phyloP scores from a whole-genome alignment of 2,888 invertebrate species.

The Phrixothrix hirtus region DNA sequence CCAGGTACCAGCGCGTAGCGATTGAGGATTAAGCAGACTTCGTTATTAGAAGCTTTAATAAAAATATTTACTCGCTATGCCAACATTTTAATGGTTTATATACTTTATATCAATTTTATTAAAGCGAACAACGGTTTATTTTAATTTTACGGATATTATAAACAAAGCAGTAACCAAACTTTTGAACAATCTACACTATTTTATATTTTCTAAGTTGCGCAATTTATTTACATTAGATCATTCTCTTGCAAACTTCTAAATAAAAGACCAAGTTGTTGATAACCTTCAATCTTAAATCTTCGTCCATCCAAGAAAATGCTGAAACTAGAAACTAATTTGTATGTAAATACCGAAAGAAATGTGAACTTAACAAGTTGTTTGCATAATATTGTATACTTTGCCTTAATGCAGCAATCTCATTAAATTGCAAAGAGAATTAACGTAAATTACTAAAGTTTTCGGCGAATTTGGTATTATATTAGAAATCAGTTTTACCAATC shows the following conservation, averaged over 20 bases:
- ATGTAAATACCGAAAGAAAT: constrained; percentile 24
- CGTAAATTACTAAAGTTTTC: constrained; percentile 10
- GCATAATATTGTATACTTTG: constrained; percentile 20
- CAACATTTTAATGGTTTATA: too few species aligned
- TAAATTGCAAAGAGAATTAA: constrained; percentile 22
- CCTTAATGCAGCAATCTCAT: constrained; percentile 20
- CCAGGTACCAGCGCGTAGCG: too few species aligned
- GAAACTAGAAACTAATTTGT: constrained; percentile 24
- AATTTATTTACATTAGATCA: constrained; percentile 1
- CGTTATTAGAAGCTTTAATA: too few species aligned
- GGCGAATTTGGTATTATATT: constrained; percentile 1
- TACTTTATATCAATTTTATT: too few species aligned
- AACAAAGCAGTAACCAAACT: too few species aligned
- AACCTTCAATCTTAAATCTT: constrained; percentile 18
- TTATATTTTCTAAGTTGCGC: too few species aligned
- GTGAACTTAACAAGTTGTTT: constrained; percentile 26
- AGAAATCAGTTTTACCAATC: constrained; percentile 9
- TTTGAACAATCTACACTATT: too few species aligned
- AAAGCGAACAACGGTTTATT: too few species aligned
- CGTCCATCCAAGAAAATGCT: constrained; percentile 13
- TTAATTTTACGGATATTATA: too few species aligned
- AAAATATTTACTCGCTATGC: too few species aligned
- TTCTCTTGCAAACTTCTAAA: constrained; percentile 1
- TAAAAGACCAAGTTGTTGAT: too few species aligned
- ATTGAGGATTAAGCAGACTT: too few species aligned